Percentiles rank a stretch among this genome's conserved stretches.
These are phyloP conservation scores for Plectropomus leopardus DNA, from an alignment of 2,113 vertebrate genomes.

Conservation along the genomic window DNA sequence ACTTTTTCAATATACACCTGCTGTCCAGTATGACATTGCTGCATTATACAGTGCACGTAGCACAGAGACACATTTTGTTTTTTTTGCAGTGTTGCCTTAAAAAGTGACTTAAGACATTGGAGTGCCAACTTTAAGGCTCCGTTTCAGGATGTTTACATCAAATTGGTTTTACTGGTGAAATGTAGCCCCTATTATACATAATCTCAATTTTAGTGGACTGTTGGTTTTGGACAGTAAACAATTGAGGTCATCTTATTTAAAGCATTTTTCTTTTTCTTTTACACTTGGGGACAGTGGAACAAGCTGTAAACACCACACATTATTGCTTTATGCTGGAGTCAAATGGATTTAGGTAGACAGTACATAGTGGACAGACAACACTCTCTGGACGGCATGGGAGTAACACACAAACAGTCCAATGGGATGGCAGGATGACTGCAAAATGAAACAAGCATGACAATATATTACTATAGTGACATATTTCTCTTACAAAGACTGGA, in stretches of 20 bases:
- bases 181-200: not conserved
- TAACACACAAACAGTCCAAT: too few species aligned
- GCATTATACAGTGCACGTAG: not conserved
- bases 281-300: too few species aligned
- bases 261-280: too few species aligned
- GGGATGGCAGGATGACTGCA: too few species aligned
- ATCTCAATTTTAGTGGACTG: not conserved
- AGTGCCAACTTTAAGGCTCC: not conserved
- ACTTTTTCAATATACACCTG: constrained; percentile 5
- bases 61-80: not conserved
- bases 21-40: not conserved
- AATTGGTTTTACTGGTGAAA: not conserved
- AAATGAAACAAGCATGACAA: too few species aligned
- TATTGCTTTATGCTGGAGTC: too few species aligned
- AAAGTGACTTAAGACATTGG: not conserved
- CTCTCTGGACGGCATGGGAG: too few species aligned
- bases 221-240: not conserved
- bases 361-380: too few species aligned
- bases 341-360: too few species aligned
- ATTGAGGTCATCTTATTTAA: not conserved
- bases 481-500: too few species aligned
- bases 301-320: too few species aligned
- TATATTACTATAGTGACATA: too few species aligned
- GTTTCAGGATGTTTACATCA: not conserved
- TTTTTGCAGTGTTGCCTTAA: not conserved